These are phyloP conservation scores for Lomographa bimaculata DNA, from an alignment of 2,888 invertebrate species.

Conservation along the genomic window DNA sequence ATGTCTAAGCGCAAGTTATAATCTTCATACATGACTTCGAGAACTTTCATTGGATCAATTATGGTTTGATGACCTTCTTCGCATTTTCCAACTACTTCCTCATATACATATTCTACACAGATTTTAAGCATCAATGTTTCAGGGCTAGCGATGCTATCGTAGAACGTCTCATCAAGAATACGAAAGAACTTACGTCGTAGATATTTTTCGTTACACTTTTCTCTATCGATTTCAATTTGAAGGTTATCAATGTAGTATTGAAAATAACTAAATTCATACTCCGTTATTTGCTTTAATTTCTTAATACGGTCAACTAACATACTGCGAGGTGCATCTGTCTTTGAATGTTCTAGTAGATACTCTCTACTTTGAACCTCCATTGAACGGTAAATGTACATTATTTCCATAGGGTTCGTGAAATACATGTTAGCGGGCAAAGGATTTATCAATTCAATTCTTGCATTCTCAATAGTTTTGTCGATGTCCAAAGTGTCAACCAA, in stretches of 20 bases:
- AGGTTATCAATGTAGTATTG: constrained; percentile 70
- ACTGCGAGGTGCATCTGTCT: constrained; percentile 61
- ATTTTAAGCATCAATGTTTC: constrained; percentile 68
- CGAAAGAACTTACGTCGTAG: constrained; percentile 70
- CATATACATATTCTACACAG: constrained; percentile 76
- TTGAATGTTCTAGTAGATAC: constrained; percentile 68
- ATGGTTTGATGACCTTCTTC: constrained; percentile 73
- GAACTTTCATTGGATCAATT: constrained; percentile 73
- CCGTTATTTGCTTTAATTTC: constrained; percentile 59
- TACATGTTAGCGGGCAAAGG: constrained; percentile 58
- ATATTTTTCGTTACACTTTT: constrained; percentile 63
- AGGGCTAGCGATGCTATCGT: constrained; percentile 69
- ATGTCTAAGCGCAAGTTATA: constrained; percentile 69
- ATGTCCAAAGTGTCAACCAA: constrained; percentile 68
- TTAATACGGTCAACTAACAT: constrained; percentile 59
- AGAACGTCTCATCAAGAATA: constrained; percentile 67
- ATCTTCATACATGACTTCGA: constrained; percentile 75
- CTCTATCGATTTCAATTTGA: constrained; percentile 61
- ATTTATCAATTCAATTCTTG: constrained; percentile 58
- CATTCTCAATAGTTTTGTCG: constrained; percentile 66
- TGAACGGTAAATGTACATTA: constrained; percentile 67
- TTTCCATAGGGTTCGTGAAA: constrained; percentile 63
- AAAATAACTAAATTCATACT: constrained; percentile 69
- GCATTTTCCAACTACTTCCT: constrained; percentile 73
- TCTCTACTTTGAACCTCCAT: constrained; percentile 78